A percentile compares a stretch with the other conserved stretches of the same genome.
Evolutionary conservation across 2,888 invertebrate genomes (phyloP).

Genomic region (Trachelus stipa): DNA sequence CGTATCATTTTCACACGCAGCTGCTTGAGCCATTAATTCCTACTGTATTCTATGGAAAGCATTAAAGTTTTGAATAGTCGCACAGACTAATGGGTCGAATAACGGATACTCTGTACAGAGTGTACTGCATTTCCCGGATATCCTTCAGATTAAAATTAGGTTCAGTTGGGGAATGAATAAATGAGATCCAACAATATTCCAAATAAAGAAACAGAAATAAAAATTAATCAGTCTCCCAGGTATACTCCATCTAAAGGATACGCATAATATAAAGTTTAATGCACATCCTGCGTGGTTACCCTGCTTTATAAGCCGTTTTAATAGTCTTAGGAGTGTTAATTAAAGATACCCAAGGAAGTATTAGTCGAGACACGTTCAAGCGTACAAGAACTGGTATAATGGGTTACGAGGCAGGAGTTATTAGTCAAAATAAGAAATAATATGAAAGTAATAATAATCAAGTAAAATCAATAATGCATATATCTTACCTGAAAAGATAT

Average conservation of each 20-base stretch:
- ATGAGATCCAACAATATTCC: neutral
- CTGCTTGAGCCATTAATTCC: constrained; percentile 9
- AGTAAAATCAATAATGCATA: neutral
- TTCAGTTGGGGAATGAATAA: neutral
- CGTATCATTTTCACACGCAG: constrained; percentile 13
- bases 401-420: neutral
- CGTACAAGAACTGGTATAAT: neutral
- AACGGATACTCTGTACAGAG: neutral
- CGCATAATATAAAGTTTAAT: neutral
- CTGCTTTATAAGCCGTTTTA: neutral
- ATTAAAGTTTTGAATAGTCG: constrained; percentile 6
- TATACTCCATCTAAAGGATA: neutral
- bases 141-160: neutral
- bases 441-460: neutral
- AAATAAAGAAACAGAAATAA: neutral
- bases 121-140: neutral
- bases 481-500: constrained; percentile 71
- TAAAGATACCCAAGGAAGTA: neutral
- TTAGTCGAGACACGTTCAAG: neutral
- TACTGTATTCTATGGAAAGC: neutral
- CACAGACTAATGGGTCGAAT: neutral
- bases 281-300: neutral
- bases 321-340: neutral
- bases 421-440: neutral
- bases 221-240: neutral